Evolutionary conservation across 2,888 invertebrate species (phyloP), one percentile per base, ranked within the genome.

Genomic region (Seira ritae): DNA sequence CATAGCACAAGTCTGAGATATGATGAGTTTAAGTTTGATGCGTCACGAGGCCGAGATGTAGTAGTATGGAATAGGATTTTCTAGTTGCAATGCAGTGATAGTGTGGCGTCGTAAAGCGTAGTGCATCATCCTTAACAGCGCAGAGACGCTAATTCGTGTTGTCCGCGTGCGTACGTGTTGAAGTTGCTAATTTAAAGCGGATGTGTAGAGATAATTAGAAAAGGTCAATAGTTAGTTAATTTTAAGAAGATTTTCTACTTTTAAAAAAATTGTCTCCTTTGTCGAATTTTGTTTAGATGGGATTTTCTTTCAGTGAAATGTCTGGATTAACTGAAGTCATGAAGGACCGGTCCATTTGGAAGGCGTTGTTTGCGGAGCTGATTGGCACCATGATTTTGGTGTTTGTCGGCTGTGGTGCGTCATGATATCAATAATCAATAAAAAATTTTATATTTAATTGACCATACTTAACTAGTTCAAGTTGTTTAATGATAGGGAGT

Each of bases 321-420:
- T 91, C 96, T 79, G 96, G 96, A 19, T 91, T 94, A 70, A 93
- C 94, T 88, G 96, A 96, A 91, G 91, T 96, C 82, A 93, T 94
- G 79, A 93, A 94, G 74, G 89, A 89, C 69, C 94, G 92, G n/a
- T 92, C 92, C 20, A 92, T 98, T 81, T 95, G 95, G 93, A 95
- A 94, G 89, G 95, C 96, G 0, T 92, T 97, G 22, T 91, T 96
- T 8, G 97, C 96, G 0, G 98, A 98, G 91, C 96, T 97, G 89
- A 90, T 98, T 10, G 98, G 97, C 37, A 97, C 95, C 85, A 91
- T 97, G 85, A 92, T 98, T 72, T 92, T 98, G 89, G 97, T 97
- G 90, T 94, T 97, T 91, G 95, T 98, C 89, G 97, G 96, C 1
- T 97, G 97, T 90, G 96, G 80, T 96, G 3, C 93, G 96, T 10